Conservation (phyloP, 2,797 vertebrate species). For the Graptemys geographica region DNA sequence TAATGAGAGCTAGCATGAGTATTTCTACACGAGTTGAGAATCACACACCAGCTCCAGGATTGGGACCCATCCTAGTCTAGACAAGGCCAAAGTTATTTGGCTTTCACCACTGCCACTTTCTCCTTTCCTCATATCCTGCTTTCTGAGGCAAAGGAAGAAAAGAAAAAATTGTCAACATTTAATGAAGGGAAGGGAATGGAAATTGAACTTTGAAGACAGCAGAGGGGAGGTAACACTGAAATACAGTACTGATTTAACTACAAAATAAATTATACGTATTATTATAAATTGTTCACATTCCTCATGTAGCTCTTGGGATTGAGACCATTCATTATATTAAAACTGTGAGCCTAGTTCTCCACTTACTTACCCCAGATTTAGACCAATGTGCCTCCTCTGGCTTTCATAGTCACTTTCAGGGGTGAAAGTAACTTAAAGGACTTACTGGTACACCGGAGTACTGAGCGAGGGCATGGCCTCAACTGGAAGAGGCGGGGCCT, state of each 20-base stretch:
- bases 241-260: slow-evolving; percentile 35
- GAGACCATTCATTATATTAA: slow-evolving; percentile 53
- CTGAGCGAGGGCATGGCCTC: no score
- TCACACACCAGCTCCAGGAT: no score
- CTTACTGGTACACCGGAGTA: no score
- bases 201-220: slow-evolving; percentile 5
- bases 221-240: background rate
- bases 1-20: no score
- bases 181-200: slow-evolving; percentile 54
- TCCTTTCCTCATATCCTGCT: background rate
- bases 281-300: slow-evolving; percentile 58
- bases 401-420: slow-evolving; percentile 15
- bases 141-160: background rate
- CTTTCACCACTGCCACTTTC: rapidly evolving
- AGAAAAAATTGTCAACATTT: slow-evolving; percentile 50
- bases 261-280: slow-evolving; percentile 41
- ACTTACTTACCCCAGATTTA: slow-evolving; percentile 37
- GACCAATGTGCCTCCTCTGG: slow-evolving; percentile 17
- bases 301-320: slow-evolving; percentile 1
- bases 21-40: no score
- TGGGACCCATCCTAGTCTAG: background rate
- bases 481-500: no score
- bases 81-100: background rate
- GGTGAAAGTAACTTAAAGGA: no score
- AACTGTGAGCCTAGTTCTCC: background rate